Evolutionary conservation across 1,140 invertebrate genomes (phyloP).

Genomic region (Agrypnia vestita): DNA sequence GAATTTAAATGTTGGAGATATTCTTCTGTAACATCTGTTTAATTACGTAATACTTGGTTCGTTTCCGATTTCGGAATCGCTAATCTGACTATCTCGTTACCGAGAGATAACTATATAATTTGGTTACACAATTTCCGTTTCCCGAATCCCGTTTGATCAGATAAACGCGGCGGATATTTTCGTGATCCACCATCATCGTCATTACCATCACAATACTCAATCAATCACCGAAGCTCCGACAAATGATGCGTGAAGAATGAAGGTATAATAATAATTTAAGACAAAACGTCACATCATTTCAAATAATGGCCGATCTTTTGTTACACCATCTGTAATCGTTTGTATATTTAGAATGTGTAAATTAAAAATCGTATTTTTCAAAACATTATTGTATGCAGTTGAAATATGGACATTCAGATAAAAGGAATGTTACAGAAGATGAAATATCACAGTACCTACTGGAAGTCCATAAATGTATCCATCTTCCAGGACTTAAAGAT

Average conservation of each 20-base stretch:
- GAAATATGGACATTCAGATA: no score
- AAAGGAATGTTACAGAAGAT: no score
- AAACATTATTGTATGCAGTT: no score
- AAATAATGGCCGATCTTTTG: slow-evolving; percentile 23
- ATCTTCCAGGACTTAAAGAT: no score
- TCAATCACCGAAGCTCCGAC: slow-evolving; percentile 8
- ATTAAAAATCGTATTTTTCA: no score
- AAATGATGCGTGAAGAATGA: slow-evolving; percentile 16
- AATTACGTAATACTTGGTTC: no score
- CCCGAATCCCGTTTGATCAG: slow-evolving; percentile 15
- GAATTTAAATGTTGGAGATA: no score
- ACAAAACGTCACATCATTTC: slow-evolving; percentile 46
- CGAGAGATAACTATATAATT: slow-evolving; percentile 13
- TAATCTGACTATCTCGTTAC: slow-evolving; percentile 14
- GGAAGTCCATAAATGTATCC: no score
- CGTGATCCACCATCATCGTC: neutral
- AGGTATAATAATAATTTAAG: slow-evolving; percentile 37
- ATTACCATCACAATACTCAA: slow-evolving; percentile 32
- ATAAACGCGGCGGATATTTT: neutral
- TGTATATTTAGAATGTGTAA: no score
- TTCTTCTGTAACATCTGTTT: no score
- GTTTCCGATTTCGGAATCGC: neutral
- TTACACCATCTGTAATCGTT: no score
- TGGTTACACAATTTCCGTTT: slow-evolving; percentile 21
- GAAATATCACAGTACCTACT: no score